These are phyloP conservation scores for Saguinus imperator DNA, from an alignment of 2,113 vertebrate genomes.

Conservation along the genomic window DNA sequence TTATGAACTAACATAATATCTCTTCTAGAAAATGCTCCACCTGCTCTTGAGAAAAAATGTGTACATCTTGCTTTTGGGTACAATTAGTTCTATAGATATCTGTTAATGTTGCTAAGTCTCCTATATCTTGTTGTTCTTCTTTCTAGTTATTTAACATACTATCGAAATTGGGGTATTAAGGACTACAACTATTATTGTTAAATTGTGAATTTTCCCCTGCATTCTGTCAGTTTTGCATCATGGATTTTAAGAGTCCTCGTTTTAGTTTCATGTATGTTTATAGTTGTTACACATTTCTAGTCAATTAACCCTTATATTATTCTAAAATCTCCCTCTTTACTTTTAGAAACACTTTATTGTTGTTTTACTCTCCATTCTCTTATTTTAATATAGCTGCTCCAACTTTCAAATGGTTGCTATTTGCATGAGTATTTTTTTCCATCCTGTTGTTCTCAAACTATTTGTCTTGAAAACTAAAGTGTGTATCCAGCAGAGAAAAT, in stretches of 20 bases:
- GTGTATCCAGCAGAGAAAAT: background rate
- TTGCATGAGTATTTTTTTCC: background rate
- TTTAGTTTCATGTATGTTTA: background rate
- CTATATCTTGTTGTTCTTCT: background rate
- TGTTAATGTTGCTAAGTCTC: background rate
- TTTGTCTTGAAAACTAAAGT: background rate
- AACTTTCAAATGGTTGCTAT: background rate
- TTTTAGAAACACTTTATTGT: background rate
- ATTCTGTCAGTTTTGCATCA: background rate
- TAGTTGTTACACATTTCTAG: background rate
- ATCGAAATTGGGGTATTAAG: background rate
- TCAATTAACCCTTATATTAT: background rate
- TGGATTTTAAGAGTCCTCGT: background rate
- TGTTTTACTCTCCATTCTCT: background rate
- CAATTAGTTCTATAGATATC: background rate
- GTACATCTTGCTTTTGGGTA: background rate
- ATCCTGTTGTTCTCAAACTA: background rate
- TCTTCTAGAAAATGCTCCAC: background rate
- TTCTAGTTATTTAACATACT: background rate
- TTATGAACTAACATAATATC: background rate
- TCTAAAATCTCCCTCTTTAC: background rate
- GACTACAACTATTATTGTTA: background rate
- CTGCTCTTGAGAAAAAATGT: background rate
- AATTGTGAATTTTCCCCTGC: background rate
- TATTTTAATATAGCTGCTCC: background rate